Evolutionary conservation across 1,140 invertebrate species (phyloP).

Genomic region (Nomia melanderi): DNA sequence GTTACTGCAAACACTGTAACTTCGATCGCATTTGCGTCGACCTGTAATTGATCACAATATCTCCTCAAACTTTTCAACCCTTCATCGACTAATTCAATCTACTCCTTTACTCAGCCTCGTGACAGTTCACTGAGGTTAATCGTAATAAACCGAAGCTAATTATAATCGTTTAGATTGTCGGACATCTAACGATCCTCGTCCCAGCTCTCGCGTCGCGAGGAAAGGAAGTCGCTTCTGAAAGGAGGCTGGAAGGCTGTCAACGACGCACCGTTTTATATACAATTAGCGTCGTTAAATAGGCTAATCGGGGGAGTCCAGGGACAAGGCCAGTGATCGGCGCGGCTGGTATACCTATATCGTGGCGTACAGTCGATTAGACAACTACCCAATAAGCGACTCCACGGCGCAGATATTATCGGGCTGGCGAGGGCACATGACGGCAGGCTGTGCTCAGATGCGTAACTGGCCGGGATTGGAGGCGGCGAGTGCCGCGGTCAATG

Average conservation of each 20-base stretch:
- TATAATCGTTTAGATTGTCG: no score
- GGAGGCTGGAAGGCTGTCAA: background rate
- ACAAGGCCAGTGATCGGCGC: background rate
- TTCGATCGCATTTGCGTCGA: no score
- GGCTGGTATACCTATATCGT: background rate
- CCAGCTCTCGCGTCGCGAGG: background rate
- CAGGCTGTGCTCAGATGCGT: slow-evolving; percentile 2
- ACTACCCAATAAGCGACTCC: slow-evolving; percentile 42
- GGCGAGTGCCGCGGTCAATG: background rate
- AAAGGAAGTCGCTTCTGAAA: background rate
- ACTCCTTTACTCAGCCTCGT: no score
- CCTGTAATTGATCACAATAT: no score
- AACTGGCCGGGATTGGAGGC: background rate
- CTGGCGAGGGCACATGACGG: slow-evolving; percentile 17
- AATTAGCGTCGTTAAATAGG: slow-evolving; percentile 34
- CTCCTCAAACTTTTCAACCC: no score
- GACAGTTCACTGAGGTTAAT: no score
- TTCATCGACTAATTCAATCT: no score
- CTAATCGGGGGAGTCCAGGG: slow-evolving; percentile 19
- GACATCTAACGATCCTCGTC: no score
- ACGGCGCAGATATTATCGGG: slow-evolving; percentile 31
- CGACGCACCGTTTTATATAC: slow-evolving; percentile 17
- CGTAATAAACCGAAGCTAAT: no score
- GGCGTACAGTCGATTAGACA: slow-evolving; percentile 34
- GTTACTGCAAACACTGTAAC: background rate